Evolutionary conservation across 1,140 invertebrate species (phyloP).

Genomic region (Triops longicaudatus): DNA sequence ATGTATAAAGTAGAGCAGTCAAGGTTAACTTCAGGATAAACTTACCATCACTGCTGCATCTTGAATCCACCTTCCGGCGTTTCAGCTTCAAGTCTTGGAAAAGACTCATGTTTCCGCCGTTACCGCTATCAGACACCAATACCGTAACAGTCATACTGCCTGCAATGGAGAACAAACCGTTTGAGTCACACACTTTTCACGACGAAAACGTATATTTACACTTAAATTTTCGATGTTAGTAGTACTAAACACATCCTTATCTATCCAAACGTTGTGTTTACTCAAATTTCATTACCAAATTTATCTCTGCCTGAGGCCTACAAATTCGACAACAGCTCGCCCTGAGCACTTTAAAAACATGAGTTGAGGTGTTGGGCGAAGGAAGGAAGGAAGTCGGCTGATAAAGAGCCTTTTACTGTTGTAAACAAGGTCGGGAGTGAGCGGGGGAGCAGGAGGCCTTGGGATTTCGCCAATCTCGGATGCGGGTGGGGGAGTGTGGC

Average conservation of each 20-base stretch:
- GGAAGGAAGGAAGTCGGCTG: neutral
- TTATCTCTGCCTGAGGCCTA: too few relatives aligned
- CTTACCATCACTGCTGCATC: conserved; percentile 85
- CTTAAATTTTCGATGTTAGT: too few relatives aligned
- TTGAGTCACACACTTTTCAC: neutral
- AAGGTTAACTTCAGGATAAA: neutral
- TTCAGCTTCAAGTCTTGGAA: conserved; percentile 97
- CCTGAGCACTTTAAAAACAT: neutral
- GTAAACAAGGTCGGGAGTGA: neutral
- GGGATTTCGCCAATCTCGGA: neutral
- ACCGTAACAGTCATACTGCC: conserved; percentile 96
- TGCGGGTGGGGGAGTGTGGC: neutral
- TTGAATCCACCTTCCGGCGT: conserved; percentile 90
- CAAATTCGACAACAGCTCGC: neutral
- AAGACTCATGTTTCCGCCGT: conserved; percentile 85
- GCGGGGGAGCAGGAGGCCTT: conserved; percentile 3
- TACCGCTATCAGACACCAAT: conserved; percentile 76
- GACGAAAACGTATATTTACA: neutral
- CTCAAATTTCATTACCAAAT: too few relatives aligned
- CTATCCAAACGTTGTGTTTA: too few relatives aligned
- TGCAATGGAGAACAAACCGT: conserved; percentile 42
- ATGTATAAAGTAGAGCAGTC: conserved; percentile 28
- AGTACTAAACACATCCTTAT: too few relatives aligned
- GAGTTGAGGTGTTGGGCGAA: neutral
- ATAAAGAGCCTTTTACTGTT: neutral